Conservation (phyloP, 2,797 vertebrate species). For the Peromyscus aztecus region DNA sequence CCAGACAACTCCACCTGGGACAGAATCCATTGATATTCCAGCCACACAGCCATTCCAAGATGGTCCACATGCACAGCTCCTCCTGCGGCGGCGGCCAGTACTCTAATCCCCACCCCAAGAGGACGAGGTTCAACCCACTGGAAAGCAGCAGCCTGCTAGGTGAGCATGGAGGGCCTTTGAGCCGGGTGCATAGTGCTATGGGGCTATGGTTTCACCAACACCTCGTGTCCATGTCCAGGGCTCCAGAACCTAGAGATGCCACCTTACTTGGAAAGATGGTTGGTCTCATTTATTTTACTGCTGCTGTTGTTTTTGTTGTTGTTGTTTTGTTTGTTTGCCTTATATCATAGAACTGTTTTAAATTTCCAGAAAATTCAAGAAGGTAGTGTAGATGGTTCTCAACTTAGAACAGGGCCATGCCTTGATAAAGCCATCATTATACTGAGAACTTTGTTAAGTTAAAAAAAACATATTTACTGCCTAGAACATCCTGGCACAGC, state of each 20-base stretch:
- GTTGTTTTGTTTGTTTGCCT: not conserved
- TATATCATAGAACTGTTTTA: conserved; percentile 26
- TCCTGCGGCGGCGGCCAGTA: not conserved
- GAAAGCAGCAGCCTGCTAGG: not conserved
- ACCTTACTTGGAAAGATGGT: not conserved
- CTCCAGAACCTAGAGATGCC: not conserved
- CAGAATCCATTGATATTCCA: not conserved
- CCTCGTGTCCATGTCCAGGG: not conserved
- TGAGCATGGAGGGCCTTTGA: not conserved
- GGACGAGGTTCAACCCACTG: not conserved
- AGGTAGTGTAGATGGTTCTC: not conserved
- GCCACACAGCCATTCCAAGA: not conserved
- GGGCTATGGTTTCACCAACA: not conserved
- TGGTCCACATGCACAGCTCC: not conserved
- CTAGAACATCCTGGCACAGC: not conserved
- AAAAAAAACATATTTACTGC: not conserved
- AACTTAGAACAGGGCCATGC: not conserved
- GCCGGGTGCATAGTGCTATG: not conserved
- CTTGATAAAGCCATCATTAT: not conserved
- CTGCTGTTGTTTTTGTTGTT: not conserved
- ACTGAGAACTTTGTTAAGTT: not conserved
- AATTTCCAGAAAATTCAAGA: conserved; percentile 30
- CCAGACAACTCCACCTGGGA: not conserved
- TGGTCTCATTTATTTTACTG: not conserved
- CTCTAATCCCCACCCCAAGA: not conserved